These are phyloP conservation scores for Stramonita haemastoma DNA, from an alignment of 2,888 invertebrate species.

Conservation along the genomic window DNA sequence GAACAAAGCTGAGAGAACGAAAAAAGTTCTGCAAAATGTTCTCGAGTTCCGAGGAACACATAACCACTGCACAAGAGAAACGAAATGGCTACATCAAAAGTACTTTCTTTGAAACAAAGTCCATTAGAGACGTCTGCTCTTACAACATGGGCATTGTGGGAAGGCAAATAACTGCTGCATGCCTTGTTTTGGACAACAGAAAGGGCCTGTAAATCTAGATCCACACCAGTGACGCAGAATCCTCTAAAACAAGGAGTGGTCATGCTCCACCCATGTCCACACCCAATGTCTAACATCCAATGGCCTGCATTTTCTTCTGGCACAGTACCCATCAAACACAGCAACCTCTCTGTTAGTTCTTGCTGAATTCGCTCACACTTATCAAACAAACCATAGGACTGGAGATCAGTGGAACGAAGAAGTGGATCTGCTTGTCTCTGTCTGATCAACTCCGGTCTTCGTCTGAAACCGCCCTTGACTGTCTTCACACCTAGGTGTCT, in stretches of 20 bases:
- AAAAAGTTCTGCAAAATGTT: conserved; percentile 46
- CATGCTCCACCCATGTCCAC: conserved; percentile 50
- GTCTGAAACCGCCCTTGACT: conserved; percentile 47
- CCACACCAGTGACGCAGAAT: conserved; percentile 49
- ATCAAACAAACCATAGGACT: conserved; percentile 18
- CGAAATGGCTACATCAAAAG: conserved; percentile 51
- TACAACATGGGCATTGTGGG: conserved; percentile 41
- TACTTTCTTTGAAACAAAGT: conserved; percentile 46
- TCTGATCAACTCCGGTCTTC: conserved; percentile 47
- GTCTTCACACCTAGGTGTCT: conserved; percentile 43
- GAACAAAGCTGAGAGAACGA: conserved; percentile 42
- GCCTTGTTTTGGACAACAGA: conserved; percentile 38
- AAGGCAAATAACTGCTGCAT: conserved; percentile 22
- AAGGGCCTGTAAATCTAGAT: conserved; percentile 44
- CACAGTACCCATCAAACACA: conserved; percentile 18
- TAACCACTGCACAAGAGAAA: conserved; percentile 55
- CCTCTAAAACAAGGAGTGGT: conserved; percentile 35
- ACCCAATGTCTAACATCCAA: conserved; percentile 51
- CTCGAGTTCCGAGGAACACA: conserved; percentile 36
- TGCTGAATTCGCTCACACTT: conserved; percentile 47
- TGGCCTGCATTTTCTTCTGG: background rate
- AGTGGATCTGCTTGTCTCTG: conserved; percentile 8
- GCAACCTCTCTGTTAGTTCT: conserved; percentile 43
- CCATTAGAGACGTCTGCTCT: conserved; percentile 43
- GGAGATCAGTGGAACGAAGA: background rate